Conservation (phyloP, 2,113 vertebrate genomes). For the Paramormyrops kingsleyae region DNA sequence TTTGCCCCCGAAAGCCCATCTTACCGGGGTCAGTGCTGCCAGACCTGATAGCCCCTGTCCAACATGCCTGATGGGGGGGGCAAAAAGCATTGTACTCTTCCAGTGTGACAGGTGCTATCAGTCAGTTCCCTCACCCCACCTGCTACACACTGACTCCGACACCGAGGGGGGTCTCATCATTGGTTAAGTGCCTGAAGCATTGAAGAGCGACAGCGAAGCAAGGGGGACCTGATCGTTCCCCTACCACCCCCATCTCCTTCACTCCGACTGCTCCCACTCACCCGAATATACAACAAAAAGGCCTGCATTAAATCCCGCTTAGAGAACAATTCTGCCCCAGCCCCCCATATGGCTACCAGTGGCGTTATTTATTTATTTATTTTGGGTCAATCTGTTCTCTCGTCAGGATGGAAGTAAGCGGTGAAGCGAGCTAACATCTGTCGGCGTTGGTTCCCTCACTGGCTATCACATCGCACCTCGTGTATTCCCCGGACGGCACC, state of each 20-base stretch:
- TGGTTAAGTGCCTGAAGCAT: background rate
- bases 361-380: conserved; percentile 2
- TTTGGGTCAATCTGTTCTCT: conserved; percentile 16
- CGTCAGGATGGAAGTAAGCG: conserved; percentile 6
- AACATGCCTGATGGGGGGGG: background rate
- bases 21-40: background rate
- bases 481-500: background rate
- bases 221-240: background rate
- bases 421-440: conserved; percentile 12
- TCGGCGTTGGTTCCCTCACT: background rate
- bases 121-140: background rate
- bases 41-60: background rate
- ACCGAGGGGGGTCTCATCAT: background rate
- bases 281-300: background rate
- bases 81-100: background rate
- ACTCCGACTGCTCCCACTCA: background rate
- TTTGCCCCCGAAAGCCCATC: background rate
- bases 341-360: background rate
- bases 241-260: background rate
- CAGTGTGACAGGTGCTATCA: background rate
- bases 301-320: background rate
- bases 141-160: background rate
- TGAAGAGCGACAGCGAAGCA: background rate
- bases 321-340: background rate
- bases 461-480: background rate